Base-by-base conservation (phyloP, 2,113 vertebrate genomes). In the Rattus rattus region DNA sequence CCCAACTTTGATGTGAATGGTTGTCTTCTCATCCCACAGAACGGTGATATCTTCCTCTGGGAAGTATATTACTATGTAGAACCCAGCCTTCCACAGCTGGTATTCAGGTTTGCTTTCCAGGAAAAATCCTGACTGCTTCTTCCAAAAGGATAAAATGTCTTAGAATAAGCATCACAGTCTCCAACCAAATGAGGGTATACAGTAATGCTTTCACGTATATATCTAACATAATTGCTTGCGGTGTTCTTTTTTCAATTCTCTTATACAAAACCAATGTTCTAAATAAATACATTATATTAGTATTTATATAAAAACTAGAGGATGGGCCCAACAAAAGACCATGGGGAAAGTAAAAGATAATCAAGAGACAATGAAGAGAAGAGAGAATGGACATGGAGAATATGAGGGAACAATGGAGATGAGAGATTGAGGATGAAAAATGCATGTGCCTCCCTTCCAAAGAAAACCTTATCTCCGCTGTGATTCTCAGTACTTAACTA, bases 11-110 rank as follows among this genome's bases (percentile, higher is more conserved):
- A 99, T 98, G 96, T 99, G 99, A 1, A 99, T 98, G 70, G 99
- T 99, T 56, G 99, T 99, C 98, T 99, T 99, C 97, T 98, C 99
- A 97, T 99, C 99, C 99, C 99, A 99, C 70, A 99, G 99, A 97
- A 99, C 92, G 59, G 99, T 99, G 96, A 99, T 98, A 79, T 99
- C 99, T 95, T 99, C 98, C 95, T 98, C 99, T 94, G 99, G 99
- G 97, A 99, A 99, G 95, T 99, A 99, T 85, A 99, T 98, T 93
- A 99, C 99, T 3, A 98, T 99, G 97, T 99, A 99, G 98, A 99
- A 99, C 19, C 99, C 99, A 33, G 99, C 99, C 96, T 99, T 99
- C 99, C 99, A 99, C 88, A 99, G 97, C 96, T 99, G 99, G 98
- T 99, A 99, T 39, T 98, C 99, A 67, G 99, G 98, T 33, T 98